phyloP scores from a whole-genome alignment of 2,888 invertebrate species.

The Agrotis clavis region DNA sequence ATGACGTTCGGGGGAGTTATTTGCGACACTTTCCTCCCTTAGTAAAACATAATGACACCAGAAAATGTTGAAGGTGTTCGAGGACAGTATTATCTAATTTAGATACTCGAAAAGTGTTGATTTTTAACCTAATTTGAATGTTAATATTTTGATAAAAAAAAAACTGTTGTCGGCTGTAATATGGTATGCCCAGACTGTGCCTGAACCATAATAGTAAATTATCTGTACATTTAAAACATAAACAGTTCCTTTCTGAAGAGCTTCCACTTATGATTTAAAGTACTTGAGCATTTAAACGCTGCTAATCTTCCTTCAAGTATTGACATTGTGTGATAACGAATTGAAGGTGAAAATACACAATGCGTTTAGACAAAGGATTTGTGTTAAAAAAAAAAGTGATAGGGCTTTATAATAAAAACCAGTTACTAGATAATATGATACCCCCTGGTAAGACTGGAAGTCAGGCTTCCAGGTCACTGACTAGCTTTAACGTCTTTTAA shows the following conservation, averaged over 20 bases:
- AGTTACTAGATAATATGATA: too few relatives aligned
- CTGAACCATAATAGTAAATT: not conserved
- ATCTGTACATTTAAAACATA: not conserved
- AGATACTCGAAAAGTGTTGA: not conserved
- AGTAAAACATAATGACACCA: not conserved
- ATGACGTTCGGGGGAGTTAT: not conserved
- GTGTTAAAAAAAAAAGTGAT: not conserved
- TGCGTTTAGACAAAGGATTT: conserved; percentile 14
- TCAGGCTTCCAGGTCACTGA: too few relatives aligned
- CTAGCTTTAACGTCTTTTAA: too few relatives aligned
- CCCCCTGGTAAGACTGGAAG: too few relatives aligned
- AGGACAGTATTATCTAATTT: not conserved
- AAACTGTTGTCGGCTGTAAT: too few relatives aligned
- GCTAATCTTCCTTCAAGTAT: conserved; percentile 18
- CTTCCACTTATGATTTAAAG: conserved; percentile 22
- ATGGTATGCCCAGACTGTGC: too few relatives aligned
- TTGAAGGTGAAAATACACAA: conserved; percentile 24
- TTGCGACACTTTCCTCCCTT: not conserved
- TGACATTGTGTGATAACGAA: conserved; percentile 29
- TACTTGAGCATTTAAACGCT: not conserved
- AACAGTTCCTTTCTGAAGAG: conserved; percentile 7
- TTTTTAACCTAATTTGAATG: not conserved
- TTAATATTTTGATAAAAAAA: too few relatives aligned
- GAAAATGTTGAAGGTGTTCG: not conserved
- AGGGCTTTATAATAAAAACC: too few relatives aligned